phyloP scores from a whole-genome alignment of 92 coral and sea anemone genomes.

The Zoanthus gigantus region DNA sequence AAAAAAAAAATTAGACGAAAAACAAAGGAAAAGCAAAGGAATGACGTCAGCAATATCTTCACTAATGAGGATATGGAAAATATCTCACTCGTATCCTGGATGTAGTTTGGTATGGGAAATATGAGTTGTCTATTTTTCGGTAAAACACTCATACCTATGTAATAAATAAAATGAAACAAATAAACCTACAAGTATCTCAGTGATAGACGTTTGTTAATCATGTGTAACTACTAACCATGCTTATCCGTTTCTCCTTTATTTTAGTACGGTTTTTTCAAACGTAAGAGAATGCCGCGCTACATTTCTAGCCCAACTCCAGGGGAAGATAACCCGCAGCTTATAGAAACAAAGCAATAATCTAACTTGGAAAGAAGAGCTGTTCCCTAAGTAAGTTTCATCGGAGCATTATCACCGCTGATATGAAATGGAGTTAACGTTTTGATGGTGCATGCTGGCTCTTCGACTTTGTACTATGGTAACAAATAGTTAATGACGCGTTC shows the following conservation, averaged over 20 bases:
- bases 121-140: no score
- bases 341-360: slow-evolving; percentile 4
- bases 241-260: neutral
- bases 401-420: neutral
- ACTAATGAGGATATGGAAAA: no score
- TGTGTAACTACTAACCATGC: neutral
- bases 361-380: slow-evolving; percentile 14
- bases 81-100: no score
- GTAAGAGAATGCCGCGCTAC: slow-evolving; percentile 47
- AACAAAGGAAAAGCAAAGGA: no score
- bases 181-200: no score
- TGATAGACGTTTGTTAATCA: no score
- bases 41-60: no score
- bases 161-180: no score
- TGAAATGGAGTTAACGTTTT: neutral
- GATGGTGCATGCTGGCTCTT: neutral
- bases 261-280: slow-evolving; percentile 41
- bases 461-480: neutral
- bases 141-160: no score
- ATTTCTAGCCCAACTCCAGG: slow-evolving; percentile 38
- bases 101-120: no score
- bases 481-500: neutral
- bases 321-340: neutral
- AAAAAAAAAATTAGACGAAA: no score
- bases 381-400: neutral